These are phyloP conservation scores for Heliconius hermathena DNA, from an alignment of 1,140 invertebrate species.

Conservation along the genomic window DNA sequence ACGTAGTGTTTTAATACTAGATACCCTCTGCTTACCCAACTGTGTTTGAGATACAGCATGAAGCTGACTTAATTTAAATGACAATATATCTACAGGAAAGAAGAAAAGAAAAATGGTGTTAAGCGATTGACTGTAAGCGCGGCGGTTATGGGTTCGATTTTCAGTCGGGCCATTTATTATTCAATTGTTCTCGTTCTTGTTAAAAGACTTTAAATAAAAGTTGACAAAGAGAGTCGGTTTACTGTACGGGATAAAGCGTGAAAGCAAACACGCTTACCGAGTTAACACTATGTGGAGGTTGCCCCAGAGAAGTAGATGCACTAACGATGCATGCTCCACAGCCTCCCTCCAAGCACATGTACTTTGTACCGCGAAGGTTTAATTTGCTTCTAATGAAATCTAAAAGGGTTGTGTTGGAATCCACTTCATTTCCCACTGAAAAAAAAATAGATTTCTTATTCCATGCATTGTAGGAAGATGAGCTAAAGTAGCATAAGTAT, in stretches of 20 bases:
- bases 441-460: neutral
- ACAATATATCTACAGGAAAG: no score
- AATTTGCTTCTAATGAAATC: slow-evolving; percentile 51
- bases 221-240: neutral
- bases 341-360: slow-evolving; percentile 90
- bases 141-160: no score
- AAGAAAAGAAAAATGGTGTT: no score
- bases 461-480: neutral
- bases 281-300: slow-evolving; percentile 38
- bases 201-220: no score
- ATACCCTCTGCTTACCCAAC: neutral
- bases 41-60: neutral
- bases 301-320: slow-evolving; percentile 42
- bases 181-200: no score
- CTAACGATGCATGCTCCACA: slow-evolving; percentile 90
- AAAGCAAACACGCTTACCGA: slow-evolving; percentile 37
- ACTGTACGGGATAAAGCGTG: neutral
- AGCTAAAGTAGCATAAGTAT: no score
- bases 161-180: no score
- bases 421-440: slow-evolving; percentile 73
- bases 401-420: slow-evolving; percentile 72
- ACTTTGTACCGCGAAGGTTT: slow-evolving; percentile 87
- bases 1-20: neutral
- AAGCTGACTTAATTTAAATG: neutral
- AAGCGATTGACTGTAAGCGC: no score